Evolutionary conservation across 2,797 vertebrate genomes (phyloP).

Genomic region (Prunella strophiata): DNA sequence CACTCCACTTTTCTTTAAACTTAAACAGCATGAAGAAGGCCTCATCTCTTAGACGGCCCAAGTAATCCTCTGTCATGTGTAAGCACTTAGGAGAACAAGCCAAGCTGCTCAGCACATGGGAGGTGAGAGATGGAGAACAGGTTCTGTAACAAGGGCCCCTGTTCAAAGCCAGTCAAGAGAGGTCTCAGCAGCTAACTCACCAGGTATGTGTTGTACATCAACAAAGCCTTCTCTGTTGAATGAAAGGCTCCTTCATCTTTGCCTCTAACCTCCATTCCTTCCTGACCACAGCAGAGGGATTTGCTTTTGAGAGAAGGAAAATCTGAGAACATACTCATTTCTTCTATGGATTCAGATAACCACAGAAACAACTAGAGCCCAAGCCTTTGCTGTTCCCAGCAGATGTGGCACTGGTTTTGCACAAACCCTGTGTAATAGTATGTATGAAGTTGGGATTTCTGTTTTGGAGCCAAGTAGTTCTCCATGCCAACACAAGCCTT

Average conservation of each 20-base stretch:
- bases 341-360: conserved; percentile 41
- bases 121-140: conserved; percentile 51
- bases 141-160: conserved; percentile 54
- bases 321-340: conserved; percentile 40
- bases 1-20: conserved; percentile 52
- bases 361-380: conserved; percentile 5
- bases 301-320: conserved; percentile 54
- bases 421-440: neutral
- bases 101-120: neutral
- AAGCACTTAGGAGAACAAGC: conserved; percentile 1
- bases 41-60: neutral
- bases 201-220: conserved; percentile 28
- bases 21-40: conserved; percentile 36
- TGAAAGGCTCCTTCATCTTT: conserved; percentile 65
- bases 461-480: neutral
- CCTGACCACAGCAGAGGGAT: conserved; percentile 49
- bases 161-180: conserved; percentile 61
- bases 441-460: neutral
- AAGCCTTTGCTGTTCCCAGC: neutral
- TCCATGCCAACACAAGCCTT: neutral
- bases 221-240: conserved; percentile 65
- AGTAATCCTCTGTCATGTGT: neutral
- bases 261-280: conserved; percentile 60
- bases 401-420: neutral
- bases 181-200: conserved; percentile 49